Base-by-base conservation (phyloP, 2,888 invertebrate species). In the Drosophila colorata region DNA sequence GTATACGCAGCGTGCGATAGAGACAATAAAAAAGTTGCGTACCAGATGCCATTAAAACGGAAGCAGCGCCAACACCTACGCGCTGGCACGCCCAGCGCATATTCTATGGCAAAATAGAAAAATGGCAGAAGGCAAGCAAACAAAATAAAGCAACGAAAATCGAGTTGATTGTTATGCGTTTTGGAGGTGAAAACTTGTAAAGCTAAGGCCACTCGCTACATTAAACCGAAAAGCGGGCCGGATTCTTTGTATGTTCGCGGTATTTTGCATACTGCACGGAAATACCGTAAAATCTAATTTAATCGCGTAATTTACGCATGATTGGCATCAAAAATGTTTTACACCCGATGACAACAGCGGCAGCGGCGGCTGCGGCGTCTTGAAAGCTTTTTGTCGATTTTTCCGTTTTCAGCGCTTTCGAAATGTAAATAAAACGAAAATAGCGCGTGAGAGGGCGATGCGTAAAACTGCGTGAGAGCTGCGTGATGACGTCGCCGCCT, bases 271-370 rank as follows among this genome's bases (percentile, higher is more conserved):
- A 66, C 61, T 63, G 72, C 70, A 73, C 69, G 72, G 60, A 74
- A 69, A 59, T 69, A 53, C 23, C 78, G 76, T 86, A 71, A 80
- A 80, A 79, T 73, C 77, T 60, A 77, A 87, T 85, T 88, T 84
- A 86, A 85, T 87, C 85, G 88, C 84, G 88, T 88, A 83, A 88
- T 83, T 85, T 80, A 85, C 85, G 87, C 87, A 88, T 85, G 85
- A 85, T 85, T 84, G 87, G 81, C 84, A 85, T 68, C 88, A 65
- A 73, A 80, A 86, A 64, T 65, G 69, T 69, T 76, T 71, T 55
- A 73, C 57, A 72, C 52, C 40, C 74, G 75, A 72, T 70, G 68
- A 69, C 69, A 69, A 59, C 65, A 70, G 55, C 52, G 28, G 14
- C 9, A 40, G 40, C 18, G 8, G 13, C 41, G 16, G 16, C 38